phyloP scores from a whole-genome alignment of 2,888 invertebrate species.

The Podotricha telesiphe region DNA sequence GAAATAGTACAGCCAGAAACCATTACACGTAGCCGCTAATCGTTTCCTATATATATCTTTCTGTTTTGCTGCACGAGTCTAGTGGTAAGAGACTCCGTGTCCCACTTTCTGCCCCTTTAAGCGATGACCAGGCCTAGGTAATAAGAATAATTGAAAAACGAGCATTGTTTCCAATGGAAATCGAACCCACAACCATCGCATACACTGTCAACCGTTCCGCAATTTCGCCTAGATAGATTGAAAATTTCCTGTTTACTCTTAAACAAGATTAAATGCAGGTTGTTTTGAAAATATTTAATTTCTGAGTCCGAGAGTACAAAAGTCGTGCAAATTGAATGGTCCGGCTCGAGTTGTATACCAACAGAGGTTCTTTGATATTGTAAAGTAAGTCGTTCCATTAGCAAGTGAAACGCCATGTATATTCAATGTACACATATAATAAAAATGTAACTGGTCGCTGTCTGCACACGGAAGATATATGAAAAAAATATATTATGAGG shows the following conservation, averaged over 20 bases:
- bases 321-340: slow-evolving; percentile 10
- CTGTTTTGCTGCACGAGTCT: too few species aligned
- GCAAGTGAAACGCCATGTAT: neutral
- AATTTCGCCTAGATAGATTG: neutral
- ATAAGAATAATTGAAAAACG: too few species aligned
- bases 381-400: neutral
- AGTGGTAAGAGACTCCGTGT: too few species aligned
- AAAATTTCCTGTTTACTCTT: neutral
- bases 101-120: too few species aligned
- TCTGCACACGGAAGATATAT: too few species aligned
- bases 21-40: neutral
- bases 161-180: too few species aligned
- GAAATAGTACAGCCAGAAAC: slow-evolving; percentile 5
- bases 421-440: too few species aligned
- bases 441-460: too few species aligned
- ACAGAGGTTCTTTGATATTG: slow-evolving; percentile 11
- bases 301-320: slow-evolving; percentile 17
- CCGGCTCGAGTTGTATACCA: neutral
- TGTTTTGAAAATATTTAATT: slow-evolving; percentile 1
- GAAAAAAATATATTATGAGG: too few species aligned
- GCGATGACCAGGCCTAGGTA: too few species aligned
- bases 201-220: neutral
- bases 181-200: neutral
- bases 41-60: too few species aligned
- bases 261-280: neutral